phyloP scores from a whole-genome alignment of 2,888 invertebrate genomes.

The Diogma glabrata region DNA sequence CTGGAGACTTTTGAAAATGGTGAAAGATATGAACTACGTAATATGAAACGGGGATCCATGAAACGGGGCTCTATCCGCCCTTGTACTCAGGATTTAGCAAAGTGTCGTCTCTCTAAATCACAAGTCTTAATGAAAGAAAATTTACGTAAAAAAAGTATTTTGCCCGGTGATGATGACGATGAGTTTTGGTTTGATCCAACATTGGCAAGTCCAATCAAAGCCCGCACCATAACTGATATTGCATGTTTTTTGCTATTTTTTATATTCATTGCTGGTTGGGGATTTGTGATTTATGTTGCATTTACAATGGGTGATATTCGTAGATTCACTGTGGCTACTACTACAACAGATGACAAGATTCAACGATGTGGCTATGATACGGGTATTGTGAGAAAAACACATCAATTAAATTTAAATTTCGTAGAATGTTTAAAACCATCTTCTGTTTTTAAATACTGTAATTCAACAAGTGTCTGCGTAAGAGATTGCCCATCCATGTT shows the following conservation, averaged over 20 bases:
- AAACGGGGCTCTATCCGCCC: no score
- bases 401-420: slow-evolving; percentile 4
- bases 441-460: neutral
- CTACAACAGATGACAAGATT: neutral
- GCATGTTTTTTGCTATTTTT: slow-evolving; percentile 4
- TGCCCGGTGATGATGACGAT: neutral
- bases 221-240: neutral
- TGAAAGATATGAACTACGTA: no score
- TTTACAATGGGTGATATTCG: neutral
- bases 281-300: neutral
- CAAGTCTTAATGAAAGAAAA: neutral
- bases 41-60: no score
- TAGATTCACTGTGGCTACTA: neutral
- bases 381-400: neutral
- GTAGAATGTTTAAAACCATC: neutral
- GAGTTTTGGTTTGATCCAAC: neutral
- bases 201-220: neutral
- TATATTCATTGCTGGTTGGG: slow-evolving; percentile 1
- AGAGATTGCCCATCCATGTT: neutral
- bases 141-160: neutral
- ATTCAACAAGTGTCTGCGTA: neutral
- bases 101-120: no score
- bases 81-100: no score
- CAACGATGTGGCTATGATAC: neutral
- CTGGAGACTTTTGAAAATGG: no score